Evolutionary conservation across 2,888 invertebrate genomes (phyloP), one percentile per base, ranked within the genome.

Genomic region (Gastrophysa polygoni): DNA sequence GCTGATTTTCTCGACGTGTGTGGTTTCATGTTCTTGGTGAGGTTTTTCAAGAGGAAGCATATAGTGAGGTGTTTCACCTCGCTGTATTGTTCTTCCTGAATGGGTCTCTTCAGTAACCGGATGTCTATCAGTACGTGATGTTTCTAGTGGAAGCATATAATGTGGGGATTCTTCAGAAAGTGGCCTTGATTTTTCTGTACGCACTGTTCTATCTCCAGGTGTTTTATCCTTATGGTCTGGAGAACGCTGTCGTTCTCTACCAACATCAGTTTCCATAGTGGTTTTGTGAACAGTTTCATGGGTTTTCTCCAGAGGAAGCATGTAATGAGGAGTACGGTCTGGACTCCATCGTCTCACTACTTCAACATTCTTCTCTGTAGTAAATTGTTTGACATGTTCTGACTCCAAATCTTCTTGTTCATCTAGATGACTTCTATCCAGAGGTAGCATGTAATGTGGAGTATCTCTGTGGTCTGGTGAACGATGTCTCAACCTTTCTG

Each of bases 121-220:
- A 14, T 14, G 38, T 38, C 11, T 38, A 4, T 18, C 20, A 8
- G 11, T 18, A 20, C 14, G 16, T 16, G 43, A 58, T 54, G 75
- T 72, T 62, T 81, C 78, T 47, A 81, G 67, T 44, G 80, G 79
- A 60, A 68, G 64, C 80, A 80, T 80, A 59, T 80, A 81, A 57
- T 76, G 75, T n/a, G 81, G 80, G 24, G 74, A 48, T 55, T 77
- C 74, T 44, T 70, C 63, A 38, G 43, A n/a, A 17, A 21, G 43
- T 44, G 20, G 28, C 29, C 46, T 29, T 34, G n/a, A 6, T 24
- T 7, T 24, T 24, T 7, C 24, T 24, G 4, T 14, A 11, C 20
- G n/a, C 11, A 38, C n/a, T 38, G 11, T 34, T 17, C 8, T 8
- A n/a, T 16, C n/a, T 17, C 28, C 18, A 3, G 21, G 74, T 5